phyloP scores from a whole-genome alignment of 1,140 invertebrate species.

The Dinothrombium tinctorium region DNA sequence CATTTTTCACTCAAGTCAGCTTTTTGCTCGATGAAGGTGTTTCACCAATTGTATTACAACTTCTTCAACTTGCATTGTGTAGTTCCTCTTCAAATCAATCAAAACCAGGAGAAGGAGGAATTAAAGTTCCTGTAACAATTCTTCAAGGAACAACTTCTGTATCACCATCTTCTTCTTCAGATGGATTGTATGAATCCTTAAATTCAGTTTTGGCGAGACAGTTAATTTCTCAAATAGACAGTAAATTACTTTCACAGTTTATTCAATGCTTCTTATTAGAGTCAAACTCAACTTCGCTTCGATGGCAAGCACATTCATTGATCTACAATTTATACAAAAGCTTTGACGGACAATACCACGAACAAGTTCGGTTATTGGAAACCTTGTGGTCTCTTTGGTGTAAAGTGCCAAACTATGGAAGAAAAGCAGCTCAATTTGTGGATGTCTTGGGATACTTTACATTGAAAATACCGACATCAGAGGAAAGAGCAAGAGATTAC shows the following conservation, averaged over 20 bases:
- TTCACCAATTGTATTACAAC: constrained; percentile 62
- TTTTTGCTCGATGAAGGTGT: constrained; percentile 76
- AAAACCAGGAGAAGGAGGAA: background rate
- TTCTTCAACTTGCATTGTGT: constrained; percentile 65
- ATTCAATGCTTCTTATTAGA: constrained; percentile 73
- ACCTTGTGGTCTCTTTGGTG: constrained; percentile 79
- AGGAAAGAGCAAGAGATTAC: constrained; percentile 30
- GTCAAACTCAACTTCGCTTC: constrained; percentile 68
- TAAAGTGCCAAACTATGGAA: constrained; percentile 60
- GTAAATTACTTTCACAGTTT: constrained; percentile 43
- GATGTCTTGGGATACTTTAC: constrained; percentile 83
- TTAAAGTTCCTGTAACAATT: constrained; percentile 3
- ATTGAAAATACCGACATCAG: constrained; percentile 29
- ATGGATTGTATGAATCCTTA: constrained; percentile 30
- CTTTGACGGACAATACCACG: constrained; percentile 32
- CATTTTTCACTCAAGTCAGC: constrained; percentile 50
- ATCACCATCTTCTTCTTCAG: background rate
- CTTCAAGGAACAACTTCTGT: background rate
- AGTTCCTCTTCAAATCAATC: background rate
- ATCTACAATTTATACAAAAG: constrained; percentile 61
- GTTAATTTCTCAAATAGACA: constrained; percentile 41
- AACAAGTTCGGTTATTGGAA: constrained; percentile 53
- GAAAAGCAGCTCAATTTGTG: constrained; percentile 84
- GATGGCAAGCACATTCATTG: constrained; percentile 83
- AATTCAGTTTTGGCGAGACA: constrained; percentile 41